Evolutionary conservation across 1,140 invertebrate species (phyloP), one percentile per base, ranked within the genome.

Genomic region (Dendroctonus valens): DNA sequence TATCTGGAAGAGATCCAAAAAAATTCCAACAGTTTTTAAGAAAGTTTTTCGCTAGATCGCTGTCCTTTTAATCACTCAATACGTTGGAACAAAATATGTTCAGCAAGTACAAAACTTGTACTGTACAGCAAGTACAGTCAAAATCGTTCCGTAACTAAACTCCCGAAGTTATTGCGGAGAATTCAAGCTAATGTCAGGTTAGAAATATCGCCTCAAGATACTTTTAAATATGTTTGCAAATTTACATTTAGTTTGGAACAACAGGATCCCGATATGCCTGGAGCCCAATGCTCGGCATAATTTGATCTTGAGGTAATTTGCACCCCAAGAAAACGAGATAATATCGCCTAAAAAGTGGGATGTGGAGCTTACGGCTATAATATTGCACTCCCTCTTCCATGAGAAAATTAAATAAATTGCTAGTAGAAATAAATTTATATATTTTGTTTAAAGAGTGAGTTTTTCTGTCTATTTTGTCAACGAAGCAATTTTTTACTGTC

Each of bases 131-230:
- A 54, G 38, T 48, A 38, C 39, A 59, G 54, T 59, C 59, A 53
- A 62, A 50, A 68, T 68, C 67, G 55, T 44, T 64, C 63, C 58
- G 46, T 64, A 60, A 15, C 51, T 37, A 48, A 68, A 68, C 58
- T 68, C 59, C 53, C 54, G 15, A 61, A 68, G 49, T 64, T 41
- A 8, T 57, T 50, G 50, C 50, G 59, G 67, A 51, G 67, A 64
- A 59, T 65, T 59, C 61, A 69, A 69, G 65, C 64, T 68, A 68
- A 68, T 64, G 54, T 41, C 55, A 44, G 59, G 60, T 68, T 62
- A 51, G 58, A 53, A 55, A 14, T 59, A 68, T 69, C 60, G 57
- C 67, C 67, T 42, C 39, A 40, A 57, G 62, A 48, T 55, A 64
- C 62, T 42, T 6, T 44, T 64, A 64, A 64, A 49, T 61, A 61